Percentiles rank a stretch among this genome's conserved stretches.
These are phyloP conservation scores for Solea senegalensis DNA, from an alignment of 2,113 vertebrate species.

Conservation along the genomic window DNA sequence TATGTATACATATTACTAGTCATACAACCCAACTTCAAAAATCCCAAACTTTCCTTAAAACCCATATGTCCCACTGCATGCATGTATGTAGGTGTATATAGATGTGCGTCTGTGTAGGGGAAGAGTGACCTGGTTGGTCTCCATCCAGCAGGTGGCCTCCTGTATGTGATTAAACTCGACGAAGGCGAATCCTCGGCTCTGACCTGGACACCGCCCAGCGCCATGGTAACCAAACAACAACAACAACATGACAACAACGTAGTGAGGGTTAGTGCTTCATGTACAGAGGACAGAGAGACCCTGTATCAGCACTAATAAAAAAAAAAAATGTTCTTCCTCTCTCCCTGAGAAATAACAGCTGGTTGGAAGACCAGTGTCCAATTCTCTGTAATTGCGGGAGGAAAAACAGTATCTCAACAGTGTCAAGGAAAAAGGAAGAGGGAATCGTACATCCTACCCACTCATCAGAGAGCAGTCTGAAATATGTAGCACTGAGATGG, in stretches of 20 bases:
- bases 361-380: conserved; percentile 47
- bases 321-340: conserved; percentile 50
- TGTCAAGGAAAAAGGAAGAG: conserved; percentile 51
- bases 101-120: conserved; percentile 77
- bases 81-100: conserved; percentile 27
- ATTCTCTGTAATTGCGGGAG: conserved; percentile 55
- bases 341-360: conserved; percentile 54
- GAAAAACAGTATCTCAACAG: conserved; percentile 58
- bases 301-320: conserved; percentile 72
- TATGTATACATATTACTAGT: no score
- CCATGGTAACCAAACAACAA: conserved; percentile 86
- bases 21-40: no score
- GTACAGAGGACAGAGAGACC: conserved; percentile 80
- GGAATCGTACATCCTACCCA: conserved; percentile 24
- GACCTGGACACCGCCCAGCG: conserved; percentile 92
- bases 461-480: conserved; percentile 45
- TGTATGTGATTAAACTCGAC: conserved; percentile 98
- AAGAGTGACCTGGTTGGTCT: conserved; percentile 97
- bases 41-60: no score
- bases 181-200: conserved; percentile 97
- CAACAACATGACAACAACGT: conserved; percentile 86
- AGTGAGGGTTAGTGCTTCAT: conserved; percentile 86
- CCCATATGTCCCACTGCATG: conserved; percentile 55
- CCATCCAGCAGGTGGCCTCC: conserved; percentile 96
- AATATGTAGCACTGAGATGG: conserved; percentile 17